Evolutionary conservation across 2,113 vertebrate species (phyloP).

Genomic region (Prinia subflava): DNA sequence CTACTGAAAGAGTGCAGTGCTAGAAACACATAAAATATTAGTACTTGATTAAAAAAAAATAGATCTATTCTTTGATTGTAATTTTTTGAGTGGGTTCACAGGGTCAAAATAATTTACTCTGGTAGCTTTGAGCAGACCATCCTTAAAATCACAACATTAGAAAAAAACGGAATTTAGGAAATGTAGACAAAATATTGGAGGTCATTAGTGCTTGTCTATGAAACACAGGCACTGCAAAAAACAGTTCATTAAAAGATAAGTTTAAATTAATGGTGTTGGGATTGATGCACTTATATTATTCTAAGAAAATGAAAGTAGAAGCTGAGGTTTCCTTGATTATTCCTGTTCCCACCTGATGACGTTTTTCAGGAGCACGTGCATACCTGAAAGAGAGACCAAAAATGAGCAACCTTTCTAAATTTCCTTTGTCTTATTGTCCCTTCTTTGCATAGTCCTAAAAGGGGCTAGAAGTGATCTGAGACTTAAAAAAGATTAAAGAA

Average conservation of each 20-base stretch:
- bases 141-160: constrained; percentile 1
- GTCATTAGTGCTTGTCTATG: not conserved
- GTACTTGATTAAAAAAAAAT: not conserved
- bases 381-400: not conserved
- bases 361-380: not conserved
- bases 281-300: not conserved
- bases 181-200: not conserved
- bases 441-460: not conserved
- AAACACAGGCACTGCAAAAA: not conserved
- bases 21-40: not conserved
- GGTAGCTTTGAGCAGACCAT: constrained; percentile 41
- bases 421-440: not conserved
- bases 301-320: not conserved
- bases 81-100: not conserved
- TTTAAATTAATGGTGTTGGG: not conserved
- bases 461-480: not conserved
- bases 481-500: not conserved
- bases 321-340: not conserved
- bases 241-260: not conserved
- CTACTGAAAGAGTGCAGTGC: not conserved
- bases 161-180: not conserved
- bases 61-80: not conserved
- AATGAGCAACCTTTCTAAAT: not conserved
- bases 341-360: not conserved
- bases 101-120: constrained; percentile 14